Evolutionary conservation across 2,113 vertebrate genomes (phyloP), one percentile per base, ranked within the genome.

Genomic region (Carollia perspicillata): DNA sequence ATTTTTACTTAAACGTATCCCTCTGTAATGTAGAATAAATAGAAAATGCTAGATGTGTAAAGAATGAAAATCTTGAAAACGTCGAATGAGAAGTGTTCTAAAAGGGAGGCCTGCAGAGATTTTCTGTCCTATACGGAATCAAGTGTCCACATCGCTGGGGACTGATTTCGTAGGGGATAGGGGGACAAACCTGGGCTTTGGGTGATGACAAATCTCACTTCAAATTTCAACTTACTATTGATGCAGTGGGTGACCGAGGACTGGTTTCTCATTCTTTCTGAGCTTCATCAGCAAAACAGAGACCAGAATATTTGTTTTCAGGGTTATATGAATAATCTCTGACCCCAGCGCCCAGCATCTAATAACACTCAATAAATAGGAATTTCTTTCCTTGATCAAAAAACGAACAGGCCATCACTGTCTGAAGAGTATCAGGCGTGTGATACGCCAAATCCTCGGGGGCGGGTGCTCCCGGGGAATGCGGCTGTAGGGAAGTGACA

Each of bases 261-360:
- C 80, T 78, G 30, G 33, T n/a, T 83, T 74, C 51, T 79, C 53
- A 58, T 53, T 75, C 88, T 96, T 49, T 49, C 42, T 33, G 44
- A 90, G 84, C 81, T 37, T 94, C 80, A 51, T 37, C 53, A 79
- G 88, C 63, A 86, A 71, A 74, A 87, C 20, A 66, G 84, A 85
- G 79, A 69, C 53, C 55, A 91, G 80, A 86, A 40, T 40, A 35
- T 86, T 89, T 65, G 37, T 66, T 28, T 95, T 77, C 20, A 28
- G 69, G 88, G 20, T 51, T 58, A 37, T 72, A 10, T 66, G 75
- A 93, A 88, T 44, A 65, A 75, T 55, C 75, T 86, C 80, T 86
- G 68, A 28, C 49, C 53, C 40, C 12, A 72, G 60, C 6, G 79
- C 17, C 40, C 30, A 13, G 4, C 3, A 11, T 40, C 65, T 47